Base-by-base conservation (phyloP, 2,888 invertebrate species). In the Empis livida region DNA sequence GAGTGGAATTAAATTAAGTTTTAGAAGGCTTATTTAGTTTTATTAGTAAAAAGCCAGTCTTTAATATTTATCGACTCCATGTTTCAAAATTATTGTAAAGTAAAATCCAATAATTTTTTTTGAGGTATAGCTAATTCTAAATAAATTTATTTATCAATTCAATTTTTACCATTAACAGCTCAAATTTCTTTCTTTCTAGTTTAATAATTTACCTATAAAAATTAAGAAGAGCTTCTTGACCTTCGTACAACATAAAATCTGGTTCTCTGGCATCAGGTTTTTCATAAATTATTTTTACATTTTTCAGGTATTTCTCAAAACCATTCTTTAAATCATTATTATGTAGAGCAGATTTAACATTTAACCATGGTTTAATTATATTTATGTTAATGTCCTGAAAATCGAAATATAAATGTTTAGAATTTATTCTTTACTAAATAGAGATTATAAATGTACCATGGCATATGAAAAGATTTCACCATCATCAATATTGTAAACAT, bases 221-320 rank as follows among this genome's bases (percentile, higher is more conserved):
- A 68, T 85, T 85, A 55, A 96, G 76, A 23, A 73, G 76, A 27
- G 88, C 84, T 54, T 79, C 78, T 1, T 86, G 82, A 38, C 85
- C 81, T 55, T 88, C 84, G 65, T 94, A 96, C 56, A 96, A 83
- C 57, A 88, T 80, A 71, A 88, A 91, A 63, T 96, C 95, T 0
- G 95, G 94, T 64, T 96, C 96, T 16, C 93, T 75, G 60, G 82
- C 83, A 67, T 92, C 92, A 0, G 85, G 79, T 35, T 76, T 73
- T 56, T 84, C 80, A 47, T 76, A 70, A 13, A 78, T 77, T 16
- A 79, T 67, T 60, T 84, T 78, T 10, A 88, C 84, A 56, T 90
- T 89, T 55, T 79, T 79, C 56, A 90, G 75, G 70, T 85, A 87
- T 51, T 84, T 80, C 10, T 79, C 77, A 60, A 91, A 75, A 1